phyloP scores from a whole-genome alignment of 2,113 vertebrate genomes.

The Daboia siamensis region DNA sequence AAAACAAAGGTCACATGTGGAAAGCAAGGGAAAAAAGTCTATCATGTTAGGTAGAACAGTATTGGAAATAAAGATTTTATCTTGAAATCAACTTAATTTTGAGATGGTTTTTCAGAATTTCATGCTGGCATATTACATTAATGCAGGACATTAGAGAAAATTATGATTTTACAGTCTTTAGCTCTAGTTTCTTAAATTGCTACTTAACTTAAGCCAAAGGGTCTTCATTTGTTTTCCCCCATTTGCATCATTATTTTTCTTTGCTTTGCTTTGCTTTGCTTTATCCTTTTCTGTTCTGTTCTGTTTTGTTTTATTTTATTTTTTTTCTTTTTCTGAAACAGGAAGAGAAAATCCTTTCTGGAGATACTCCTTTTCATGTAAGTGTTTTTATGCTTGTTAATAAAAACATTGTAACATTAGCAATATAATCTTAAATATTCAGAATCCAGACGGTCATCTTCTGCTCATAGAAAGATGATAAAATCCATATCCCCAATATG shows the following conservation, averaged over 20 bases:
- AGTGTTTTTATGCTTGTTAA: constrained; percentile 65
- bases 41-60: neutral
- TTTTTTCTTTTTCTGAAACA: constrained; percentile 37
- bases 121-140: constrained; percentile 1
- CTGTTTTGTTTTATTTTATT: constrained; percentile 9
- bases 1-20: neutral
- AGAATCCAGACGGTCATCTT: constrained; percentile 41
- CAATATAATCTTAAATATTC: constrained; percentile 37
- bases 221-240: constrained; percentile 19
- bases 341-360: constrained; percentile 62
- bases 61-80: constrained; percentile 14
- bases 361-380: constrained; percentile 68
- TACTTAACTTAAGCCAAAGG: neutral
- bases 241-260: constrained; percentile 41
- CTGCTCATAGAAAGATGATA: constrained; percentile 51
- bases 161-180: neutral
- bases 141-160: neutral
- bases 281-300: constrained; percentile 25
- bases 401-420: constrained; percentile 52
- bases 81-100: constrained; percentile 22
- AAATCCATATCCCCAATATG: constrained; percentile 3
- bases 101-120: neutral
- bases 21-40: neutral
- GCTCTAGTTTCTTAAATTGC: neutral
- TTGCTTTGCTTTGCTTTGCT: neutral